These are phyloP conservation scores for Columba guinea DNA, from an alignment of 2,797 vertebrate genomes.

Conservation along the genomic window DNA sequence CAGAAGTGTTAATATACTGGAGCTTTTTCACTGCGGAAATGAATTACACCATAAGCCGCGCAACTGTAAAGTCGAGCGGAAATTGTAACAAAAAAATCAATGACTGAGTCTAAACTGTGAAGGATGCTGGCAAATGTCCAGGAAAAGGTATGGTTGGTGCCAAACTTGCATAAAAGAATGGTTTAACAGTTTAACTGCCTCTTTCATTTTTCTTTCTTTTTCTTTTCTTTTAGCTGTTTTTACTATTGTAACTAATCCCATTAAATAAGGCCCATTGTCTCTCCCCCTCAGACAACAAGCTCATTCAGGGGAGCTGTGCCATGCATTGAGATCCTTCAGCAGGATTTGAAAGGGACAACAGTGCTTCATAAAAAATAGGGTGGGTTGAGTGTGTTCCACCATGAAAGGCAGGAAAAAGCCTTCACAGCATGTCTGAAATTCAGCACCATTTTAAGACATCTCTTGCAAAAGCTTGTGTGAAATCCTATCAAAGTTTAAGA, in stretches of 20 bases:
- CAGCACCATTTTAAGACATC: neutral
- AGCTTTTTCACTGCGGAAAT: slow-evolving; percentile 71
- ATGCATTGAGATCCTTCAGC: slow-evolving; percentile 17
- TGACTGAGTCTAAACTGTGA: slow-evolving; percentile 44
- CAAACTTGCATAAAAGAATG: slow-evolving; percentile 71
- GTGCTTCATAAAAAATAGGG: slow-evolving; percentile 30
- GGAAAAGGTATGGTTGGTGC: slow-evolving; percentile 75
- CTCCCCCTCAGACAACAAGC: slow-evolving; percentile 63
- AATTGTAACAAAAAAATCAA: slow-evolving; percentile 58
- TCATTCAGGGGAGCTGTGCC: slow-evolving; percentile 64
- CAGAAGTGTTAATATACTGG: slow-evolving; percentile 63
- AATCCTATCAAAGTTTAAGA: slow-evolving; percentile 8
- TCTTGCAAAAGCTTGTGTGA: slow-evolving; percentile 52
- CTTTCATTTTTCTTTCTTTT: neutral
- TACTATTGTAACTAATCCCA: slow-evolving; percentile 75
- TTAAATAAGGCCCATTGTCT: slow-evolving; percentile 77
- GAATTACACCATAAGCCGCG: slow-evolving; percentile 66
- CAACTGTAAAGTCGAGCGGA: slow-evolving; percentile 54
- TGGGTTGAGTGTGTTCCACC: slow-evolving; percentile 46
- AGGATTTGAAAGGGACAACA: slow-evolving; percentile 63
- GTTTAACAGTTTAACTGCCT: slow-evolving; percentile 68
- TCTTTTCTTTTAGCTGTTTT: slow-evolving; percentile 62
- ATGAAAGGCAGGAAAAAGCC: slow-evolving; percentile 40
- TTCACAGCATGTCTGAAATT: slow-evolving; percentile 7
- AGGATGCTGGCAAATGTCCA: slow-evolving; percentile 67